A percentile compares a stretch with the other conserved stretches of the same genome.
Conservation (phyloP, 2,797 vertebrate genomes). For the Carapus acus region DNA sequence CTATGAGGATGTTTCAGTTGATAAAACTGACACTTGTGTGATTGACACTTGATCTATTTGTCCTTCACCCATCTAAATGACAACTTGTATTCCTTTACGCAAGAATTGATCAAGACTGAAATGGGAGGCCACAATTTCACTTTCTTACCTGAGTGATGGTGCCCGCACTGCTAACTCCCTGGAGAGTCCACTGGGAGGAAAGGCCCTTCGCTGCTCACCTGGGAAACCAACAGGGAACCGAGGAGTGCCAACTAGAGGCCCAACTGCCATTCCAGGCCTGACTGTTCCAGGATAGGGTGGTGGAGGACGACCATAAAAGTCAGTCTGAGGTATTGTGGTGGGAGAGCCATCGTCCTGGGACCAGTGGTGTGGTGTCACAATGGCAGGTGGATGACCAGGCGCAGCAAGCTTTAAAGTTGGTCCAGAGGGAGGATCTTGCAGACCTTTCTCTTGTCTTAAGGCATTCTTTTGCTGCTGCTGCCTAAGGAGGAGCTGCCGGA, state of each 20-base stretch:
- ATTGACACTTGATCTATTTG: too few species aligned
- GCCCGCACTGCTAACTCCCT: slow-evolving; percentile 73
- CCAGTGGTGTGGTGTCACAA: slow-evolving; percentile 73
- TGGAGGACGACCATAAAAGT: slow-evolving; percentile 83
- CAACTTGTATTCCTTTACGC: too few species aligned
- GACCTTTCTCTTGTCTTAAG: slow-evolving; percentile 82
- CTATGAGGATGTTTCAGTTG: too few species aligned
- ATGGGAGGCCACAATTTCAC: slow-evolving; percentile 10
- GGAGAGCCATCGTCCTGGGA: slow-evolving; percentile 73
- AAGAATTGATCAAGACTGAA: too few species aligned
- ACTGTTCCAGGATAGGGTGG: slow-evolving; percentile 89
- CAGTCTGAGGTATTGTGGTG: slow-evolving; percentile 52
- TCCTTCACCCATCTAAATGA: too few species aligned
- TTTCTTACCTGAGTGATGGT: slow-evolving; percentile 77
- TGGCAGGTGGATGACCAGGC: neutral
- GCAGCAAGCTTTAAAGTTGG: neutral
- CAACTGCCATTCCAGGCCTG: slow-evolving; percentile 40
- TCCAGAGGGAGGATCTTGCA: slow-evolving; percentile 66
- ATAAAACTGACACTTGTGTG: too few species aligned
- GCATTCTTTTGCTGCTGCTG: slow-evolving; percentile 92
- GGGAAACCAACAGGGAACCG: slow-evolving; percentile 42
- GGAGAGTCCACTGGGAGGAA: slow-evolving; percentile 69
- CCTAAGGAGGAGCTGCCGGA: slow-evolving; percentile 89
- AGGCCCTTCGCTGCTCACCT: slow-evolving; percentile 61
- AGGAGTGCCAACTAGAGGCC: neutral